Evolutionary conservation across 1,140 invertebrate species (phyloP).

Genomic region (Anthonomus grandis): DNA sequence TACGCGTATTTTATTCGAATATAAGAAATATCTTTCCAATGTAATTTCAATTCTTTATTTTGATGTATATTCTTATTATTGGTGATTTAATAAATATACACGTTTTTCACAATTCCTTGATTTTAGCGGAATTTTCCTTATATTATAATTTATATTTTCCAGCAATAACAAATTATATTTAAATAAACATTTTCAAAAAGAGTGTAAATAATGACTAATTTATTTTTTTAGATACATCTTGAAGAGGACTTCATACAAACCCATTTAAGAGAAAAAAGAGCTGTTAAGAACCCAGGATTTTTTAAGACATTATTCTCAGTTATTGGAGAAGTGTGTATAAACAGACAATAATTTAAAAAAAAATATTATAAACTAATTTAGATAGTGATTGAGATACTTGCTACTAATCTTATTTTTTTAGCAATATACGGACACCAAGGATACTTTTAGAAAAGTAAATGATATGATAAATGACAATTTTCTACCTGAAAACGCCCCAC

Average conservation of each 20-base stretch:
- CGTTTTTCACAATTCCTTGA: no score
- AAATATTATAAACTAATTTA: conserved; percentile 12
- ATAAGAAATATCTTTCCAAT: no score
- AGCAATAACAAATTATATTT: no score
- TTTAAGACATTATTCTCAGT: conserved; percentile 52
- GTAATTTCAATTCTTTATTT: no score
- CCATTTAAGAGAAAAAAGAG: conserved; percentile 21
- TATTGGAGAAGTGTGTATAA: conserved; percentile 48
- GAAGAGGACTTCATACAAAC: background rate
- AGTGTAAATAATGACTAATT: background rate
- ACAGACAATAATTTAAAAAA: background rate
- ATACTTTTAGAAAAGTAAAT: conserved; percentile 50
- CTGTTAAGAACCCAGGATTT: conserved; percentile 49
- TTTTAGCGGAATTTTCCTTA: no score
- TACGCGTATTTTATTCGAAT: no score
- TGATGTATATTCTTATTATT: no score
- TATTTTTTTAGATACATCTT: background rate
- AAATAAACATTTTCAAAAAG: no score
- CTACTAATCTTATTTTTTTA: conserved; percentile 30
- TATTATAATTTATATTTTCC: no score
- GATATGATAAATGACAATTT: conserved; percentile 46
- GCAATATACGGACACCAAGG: conserved; percentile 51
- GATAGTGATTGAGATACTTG: no score
- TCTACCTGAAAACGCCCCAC: conserved; percentile 40
- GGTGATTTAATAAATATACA: no score